phyloP scores from a whole-genome alignment of 2,888 invertebrate genomes.

The Ochropacha duplaris region DNA sequence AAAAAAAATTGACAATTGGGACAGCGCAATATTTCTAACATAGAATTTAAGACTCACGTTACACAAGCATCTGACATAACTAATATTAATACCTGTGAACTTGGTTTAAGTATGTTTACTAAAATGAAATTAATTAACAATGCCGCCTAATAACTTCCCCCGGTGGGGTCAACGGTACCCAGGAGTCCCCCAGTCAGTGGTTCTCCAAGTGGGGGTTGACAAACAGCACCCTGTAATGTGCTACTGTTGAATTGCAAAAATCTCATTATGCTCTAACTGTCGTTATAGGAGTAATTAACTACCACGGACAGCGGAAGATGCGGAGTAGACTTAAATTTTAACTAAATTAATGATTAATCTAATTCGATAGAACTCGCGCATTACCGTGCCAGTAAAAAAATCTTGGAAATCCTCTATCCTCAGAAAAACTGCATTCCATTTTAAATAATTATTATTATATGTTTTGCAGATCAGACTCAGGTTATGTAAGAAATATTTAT shows the following conservation, averaged over 20 bases:
- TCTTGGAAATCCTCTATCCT: too few relatives aligned
- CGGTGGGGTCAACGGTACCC: conserved; percentile 13
- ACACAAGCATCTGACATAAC: too few relatives aligned
- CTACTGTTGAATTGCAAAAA: conserved; percentile 82
- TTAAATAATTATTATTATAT: too few relatives aligned
- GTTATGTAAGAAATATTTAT: too few relatives aligned
- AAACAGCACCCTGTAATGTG: conserved; percentile 76
- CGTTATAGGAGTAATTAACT: conserved; percentile 82
- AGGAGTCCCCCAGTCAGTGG: conserved; percentile 1
- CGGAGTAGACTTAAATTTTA: conserved; percentile 32
- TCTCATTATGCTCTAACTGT: conserved; percentile 82
- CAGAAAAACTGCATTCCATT: too few relatives aligned
- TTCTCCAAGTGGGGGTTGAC: conserved; percentile 44
- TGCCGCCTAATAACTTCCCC: conserved; percentile 65
- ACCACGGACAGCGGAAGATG: conserved; percentile 38
- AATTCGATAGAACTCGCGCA: too few relatives aligned
- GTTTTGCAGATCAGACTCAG: too few relatives aligned
- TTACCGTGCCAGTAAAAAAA: too few relatives aligned
- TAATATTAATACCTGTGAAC: conserved; percentile 34
- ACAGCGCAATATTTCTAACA: conserved; percentile 10
- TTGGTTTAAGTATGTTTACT: conserved; percentile 37
- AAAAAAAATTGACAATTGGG: too few relatives aligned
- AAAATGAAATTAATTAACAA: conserved; percentile 71
- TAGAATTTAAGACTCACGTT: too few relatives aligned
- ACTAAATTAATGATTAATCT: too few relatives aligned